These are phyloP conservation scores for Poecile atricapillus DNA, from an alignment of 2,113 vertebrate genomes.

Conservation along the genomic window DNA sequence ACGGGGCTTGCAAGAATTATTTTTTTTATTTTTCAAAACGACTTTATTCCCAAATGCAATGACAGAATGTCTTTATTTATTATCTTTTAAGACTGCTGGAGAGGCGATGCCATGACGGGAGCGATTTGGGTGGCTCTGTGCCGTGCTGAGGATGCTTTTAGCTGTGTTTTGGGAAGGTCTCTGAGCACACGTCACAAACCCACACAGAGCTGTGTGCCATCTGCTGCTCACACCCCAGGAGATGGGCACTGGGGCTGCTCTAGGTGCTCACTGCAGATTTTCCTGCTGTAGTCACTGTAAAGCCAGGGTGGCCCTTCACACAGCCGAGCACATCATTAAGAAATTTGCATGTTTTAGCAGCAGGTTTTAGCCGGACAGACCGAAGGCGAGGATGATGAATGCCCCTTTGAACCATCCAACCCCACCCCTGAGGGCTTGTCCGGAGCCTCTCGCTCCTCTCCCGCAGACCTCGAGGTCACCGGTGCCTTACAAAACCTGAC, in stretches of 20 bases:
- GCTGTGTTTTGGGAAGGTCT: constrained; percentile 23
- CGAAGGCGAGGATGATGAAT: background rate
- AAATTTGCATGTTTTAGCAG: background rate
- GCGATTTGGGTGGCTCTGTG: background rate
- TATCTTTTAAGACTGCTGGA: background rate
- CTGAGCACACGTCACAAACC: background rate
- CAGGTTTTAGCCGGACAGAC: background rate
- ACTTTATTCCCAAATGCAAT: background rate
- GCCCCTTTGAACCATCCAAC: background rate
- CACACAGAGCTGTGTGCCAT: constrained; percentile 37
- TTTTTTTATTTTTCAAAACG: background rate
- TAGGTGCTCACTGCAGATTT: background rate
- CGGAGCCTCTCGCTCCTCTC: background rate
- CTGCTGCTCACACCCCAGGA: background rate
- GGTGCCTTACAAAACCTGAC: background rate
- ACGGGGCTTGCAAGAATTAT: background rate
- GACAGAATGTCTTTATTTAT: background rate
- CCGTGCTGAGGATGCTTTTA: background rate
- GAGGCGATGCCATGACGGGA: background rate
- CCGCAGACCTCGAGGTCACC: background rate
- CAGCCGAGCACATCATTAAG: background rate
- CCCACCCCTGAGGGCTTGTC: background rate
- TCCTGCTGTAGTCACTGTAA: background rate
- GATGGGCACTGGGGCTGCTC: background rate
- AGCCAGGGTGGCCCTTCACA: background rate